phyloP scores from a whole-genome alignment of 1,140 invertebrate genomes.

The Hycleus cichorii region DNA sequence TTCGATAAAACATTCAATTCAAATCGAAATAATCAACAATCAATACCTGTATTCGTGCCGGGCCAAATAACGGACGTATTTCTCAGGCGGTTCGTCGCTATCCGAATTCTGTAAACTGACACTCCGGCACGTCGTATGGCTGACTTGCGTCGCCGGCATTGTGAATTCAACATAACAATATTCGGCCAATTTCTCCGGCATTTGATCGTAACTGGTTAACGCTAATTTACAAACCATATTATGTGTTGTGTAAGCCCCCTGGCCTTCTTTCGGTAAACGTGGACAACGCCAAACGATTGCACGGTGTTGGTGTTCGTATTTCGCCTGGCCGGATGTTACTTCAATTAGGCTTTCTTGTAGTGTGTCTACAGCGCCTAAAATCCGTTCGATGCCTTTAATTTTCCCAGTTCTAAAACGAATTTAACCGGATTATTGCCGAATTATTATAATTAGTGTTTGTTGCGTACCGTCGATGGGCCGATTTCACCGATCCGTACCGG shows the following conservation, averaged over 20 bases:
- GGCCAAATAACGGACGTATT: slow-evolving; percentile 96
- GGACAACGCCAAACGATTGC: slow-evolving; percentile 98
- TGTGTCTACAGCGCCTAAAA: slow-evolving; percentile 87
- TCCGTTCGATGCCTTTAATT: slow-evolving; percentile 88
- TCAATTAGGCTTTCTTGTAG: slow-evolving; percentile 92
- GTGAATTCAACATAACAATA: slow-evolving; percentile 93
- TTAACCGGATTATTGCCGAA: neutral
- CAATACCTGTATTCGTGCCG: slow-evolving; percentile 87
- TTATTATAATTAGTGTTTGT: neutral
- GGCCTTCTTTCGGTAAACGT: slow-evolving; percentile 90
- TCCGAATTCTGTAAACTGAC: slow-evolving; percentile 86
- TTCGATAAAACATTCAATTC: neutral
- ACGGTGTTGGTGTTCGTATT: slow-evolving; percentile 97
- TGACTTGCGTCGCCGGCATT: slow-evolving; percentile 97
- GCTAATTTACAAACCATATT: slow-evolving; percentile 87
- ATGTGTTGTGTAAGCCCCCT: slow-evolving; percentile 97
- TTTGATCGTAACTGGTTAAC: slow-evolving; percentile 93
- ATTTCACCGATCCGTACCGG: slow-evolving; percentile 97
- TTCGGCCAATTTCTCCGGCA: slow-evolving; percentile 85
- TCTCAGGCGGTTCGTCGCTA: slow-evolving; percentile 91
- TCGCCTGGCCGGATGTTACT: slow-evolving; percentile 95
- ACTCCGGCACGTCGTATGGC: slow-evolving; percentile 91
- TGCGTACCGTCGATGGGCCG: slow-evolving; percentile 71
- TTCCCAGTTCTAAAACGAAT: slow-evolving; percentile 66
- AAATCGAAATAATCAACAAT: neutral